Base-by-base conservation (phyloP, 2,888 invertebrate species). In the Hirtodrosophila duncani region DNA sequence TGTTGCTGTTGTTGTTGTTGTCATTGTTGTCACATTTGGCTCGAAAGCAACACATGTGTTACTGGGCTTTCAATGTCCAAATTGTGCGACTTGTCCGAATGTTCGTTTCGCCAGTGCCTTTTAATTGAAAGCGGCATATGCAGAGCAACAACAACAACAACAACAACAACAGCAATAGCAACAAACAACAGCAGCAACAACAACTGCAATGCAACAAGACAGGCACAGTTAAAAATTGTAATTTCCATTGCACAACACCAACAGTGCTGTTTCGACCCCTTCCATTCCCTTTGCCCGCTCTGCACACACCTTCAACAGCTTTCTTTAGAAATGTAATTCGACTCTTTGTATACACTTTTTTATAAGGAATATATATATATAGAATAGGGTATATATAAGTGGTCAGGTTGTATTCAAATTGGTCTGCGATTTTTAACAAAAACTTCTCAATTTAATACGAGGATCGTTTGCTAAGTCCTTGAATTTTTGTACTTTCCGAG, bases 101-200 rank as follows among this genome's bases (percentile, higher is more conserved):
- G 74, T 39, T 26, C 38, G 61, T 49, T n/a, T 58, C 77, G 56
- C 71, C 72, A 69, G 60, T 63, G 75, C 65, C 67, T 81, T 77
- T 77, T 77, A 77, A 77, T 77, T 77, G 77, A 77, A 77, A 74
- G 78, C 78, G 72, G 81, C 78, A 67, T 75, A 71, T 71, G 71
- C 77, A 57, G 56, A 63, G 68, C 50, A 64, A 43, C 41, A 34
- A 3, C 31, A 46, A 11, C 24, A 39, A 6, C 37, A 48, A 8
- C 36, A 36, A 2, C 38, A 45, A 16, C 38, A 31, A n/a, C 41
- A 42, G 13, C 44, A 43, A 11, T 31, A 20, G 11, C 39, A 31
- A 2, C 42, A 45, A 10, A 51, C 41, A 33, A 27, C 13, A 50
- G 11, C 33, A 23, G 13, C 21, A 17, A 16, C 42, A 33, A 17